A percentile compares a stretch with the other conserved stretches of the same genome.
Conservation (phyloP, 2,888 invertebrate genomes). For the Ceriagrion tenellum region DNA sequence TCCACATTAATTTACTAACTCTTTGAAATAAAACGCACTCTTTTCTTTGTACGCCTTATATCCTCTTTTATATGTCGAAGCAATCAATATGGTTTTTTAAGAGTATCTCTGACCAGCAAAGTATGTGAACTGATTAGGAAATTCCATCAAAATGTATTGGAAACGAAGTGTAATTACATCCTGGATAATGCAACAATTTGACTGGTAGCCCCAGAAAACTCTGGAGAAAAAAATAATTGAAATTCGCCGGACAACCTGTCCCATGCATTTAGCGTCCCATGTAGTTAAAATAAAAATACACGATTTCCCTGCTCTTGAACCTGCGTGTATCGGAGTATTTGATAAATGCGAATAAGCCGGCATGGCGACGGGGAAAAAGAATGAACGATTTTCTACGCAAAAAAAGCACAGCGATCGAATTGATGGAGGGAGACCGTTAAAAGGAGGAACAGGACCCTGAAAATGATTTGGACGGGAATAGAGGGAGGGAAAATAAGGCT, state of each 20-base stretch:
- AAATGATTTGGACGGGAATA: neutral
- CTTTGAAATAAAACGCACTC: too few relatives aligned
- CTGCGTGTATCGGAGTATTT: neutral
- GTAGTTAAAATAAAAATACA: neutral
- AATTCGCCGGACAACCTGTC: too few relatives aligned
- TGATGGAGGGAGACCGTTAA: conserved; percentile 1
- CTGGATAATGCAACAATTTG: too few relatives aligned
- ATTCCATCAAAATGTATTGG: too few relatives aligned
- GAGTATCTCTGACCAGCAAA: too few relatives aligned
- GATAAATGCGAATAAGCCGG: neutral
- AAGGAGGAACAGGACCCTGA: conserved; percentile 2
- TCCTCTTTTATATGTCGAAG: too few relatives aligned
- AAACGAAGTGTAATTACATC: too few relatives aligned
- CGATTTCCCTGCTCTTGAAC: neutral
- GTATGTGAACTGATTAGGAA: too few relatives aligned
- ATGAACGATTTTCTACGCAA: neutral
- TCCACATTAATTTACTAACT: too few relatives aligned
- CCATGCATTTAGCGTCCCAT: neutral
- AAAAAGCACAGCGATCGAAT: neutral
- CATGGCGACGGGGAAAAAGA: neutral
- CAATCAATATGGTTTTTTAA: too few relatives aligned
- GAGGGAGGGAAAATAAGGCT: neutral
- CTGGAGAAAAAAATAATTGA: neutral
- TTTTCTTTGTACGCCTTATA: too few relatives aligned
- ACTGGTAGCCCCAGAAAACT: too few relatives aligned